A percentile compares a stretch with the other conserved stretches of the same genome.
These are phyloP conservation scores for Fragum whitleyi DNA, from an alignment of 2,888 invertebrate genomes.

Conservation along the genomic window DNA sequence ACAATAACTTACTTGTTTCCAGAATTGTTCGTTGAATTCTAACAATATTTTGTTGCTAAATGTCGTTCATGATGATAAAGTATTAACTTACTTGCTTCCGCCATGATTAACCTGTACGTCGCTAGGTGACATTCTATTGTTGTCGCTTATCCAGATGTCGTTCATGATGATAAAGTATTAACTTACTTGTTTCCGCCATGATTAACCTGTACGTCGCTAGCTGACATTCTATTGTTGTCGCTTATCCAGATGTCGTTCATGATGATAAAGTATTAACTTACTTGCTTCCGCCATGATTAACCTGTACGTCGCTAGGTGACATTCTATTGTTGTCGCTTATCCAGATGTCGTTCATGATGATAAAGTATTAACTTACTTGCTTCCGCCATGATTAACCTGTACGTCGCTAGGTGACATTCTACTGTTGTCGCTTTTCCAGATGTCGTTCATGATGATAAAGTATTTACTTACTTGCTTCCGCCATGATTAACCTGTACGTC, in stretches of 20 bases:
- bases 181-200: too few relatives aligned
- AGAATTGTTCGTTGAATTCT: too few relatives aligned
- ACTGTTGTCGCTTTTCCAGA: slow-evolving; percentile 70
- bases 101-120: slow-evolving; percentile 61
- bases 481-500: slow-evolving; percentile 61
- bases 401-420: slow-evolving; percentile 50
- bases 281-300: slow-evolving; percentile 56
- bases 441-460: slow-evolving; percentile 55
- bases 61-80: too few relatives aligned
- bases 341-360: slow-evolving; percentile 67
- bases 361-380: too few relatives aligned
- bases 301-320: slow-evolving; percentile 43
- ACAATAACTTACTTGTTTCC: too few relatives aligned
- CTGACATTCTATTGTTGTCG: slow-evolving; percentile 62
- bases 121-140: slow-evolving; percentile 48
- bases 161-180: too few relatives aligned
- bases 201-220: slow-evolving; percentile 57
- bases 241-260: slow-evolving; percentile 67
- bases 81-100: not conserved
- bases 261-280: too few relatives aligned
- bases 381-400: slow-evolving; percentile 50
- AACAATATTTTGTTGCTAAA: too few relatives aligned
- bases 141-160: slow-evolving; percentile 68
- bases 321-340: slow-evolving; percentile 63
- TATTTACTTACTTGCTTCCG: too few relatives aligned